Conservation (phyloP, 2,888 invertebrate genomes). For the Eupithecia exiguata region DNA sequence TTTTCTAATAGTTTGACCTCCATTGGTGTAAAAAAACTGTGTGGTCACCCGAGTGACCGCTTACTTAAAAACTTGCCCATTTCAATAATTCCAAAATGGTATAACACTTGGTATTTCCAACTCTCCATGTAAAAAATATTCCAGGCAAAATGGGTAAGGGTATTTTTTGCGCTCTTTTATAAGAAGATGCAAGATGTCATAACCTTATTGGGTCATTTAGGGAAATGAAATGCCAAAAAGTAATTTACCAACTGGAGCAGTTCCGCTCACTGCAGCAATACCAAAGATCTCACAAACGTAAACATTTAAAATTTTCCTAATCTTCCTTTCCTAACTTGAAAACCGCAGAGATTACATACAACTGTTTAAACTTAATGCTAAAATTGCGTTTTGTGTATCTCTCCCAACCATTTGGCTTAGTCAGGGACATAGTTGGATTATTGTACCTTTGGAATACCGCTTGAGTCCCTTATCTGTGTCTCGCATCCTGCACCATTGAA, state of each 20-base stretch:
- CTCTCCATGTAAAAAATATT: too few species aligned
- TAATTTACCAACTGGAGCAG: not conserved
- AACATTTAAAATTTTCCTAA: slow-evolving; percentile 22
- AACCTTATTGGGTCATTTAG: too few species aligned
- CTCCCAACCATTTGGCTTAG: slow-evolving; percentile 24
- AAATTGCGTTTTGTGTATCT: slow-evolving; percentile 28
- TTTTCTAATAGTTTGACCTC: too few species aligned
- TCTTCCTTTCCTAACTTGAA: slow-evolving; percentile 19
- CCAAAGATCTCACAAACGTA: slow-evolving; percentile 1
- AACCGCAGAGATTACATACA: slow-evolving; percentile 24
- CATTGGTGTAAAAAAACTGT: too few species aligned
- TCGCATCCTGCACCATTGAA: slow-evolving; percentile 18
- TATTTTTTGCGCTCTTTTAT: too few species aligned
- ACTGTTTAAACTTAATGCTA: slow-evolving; percentile 15
- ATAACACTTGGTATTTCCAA: too few species aligned
- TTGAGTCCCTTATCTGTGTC: slow-evolving; percentile 30
- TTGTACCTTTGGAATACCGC: slow-evolving; percentile 27
- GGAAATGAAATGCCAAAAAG: too few species aligned
- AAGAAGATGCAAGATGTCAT: too few species aligned
- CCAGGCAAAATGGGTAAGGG: too few species aligned
- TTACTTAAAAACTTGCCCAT: too few species aligned
- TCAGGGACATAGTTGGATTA: slow-evolving; percentile 26
- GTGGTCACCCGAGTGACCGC: too few species aligned
- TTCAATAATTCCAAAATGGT: too few species aligned
- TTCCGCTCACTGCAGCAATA: slow-evolving; percentile 2